Evolutionary conservation across 2,888 invertebrate genomes (phyloP).

Genomic region (Odontocerum albicorne): DNA sequence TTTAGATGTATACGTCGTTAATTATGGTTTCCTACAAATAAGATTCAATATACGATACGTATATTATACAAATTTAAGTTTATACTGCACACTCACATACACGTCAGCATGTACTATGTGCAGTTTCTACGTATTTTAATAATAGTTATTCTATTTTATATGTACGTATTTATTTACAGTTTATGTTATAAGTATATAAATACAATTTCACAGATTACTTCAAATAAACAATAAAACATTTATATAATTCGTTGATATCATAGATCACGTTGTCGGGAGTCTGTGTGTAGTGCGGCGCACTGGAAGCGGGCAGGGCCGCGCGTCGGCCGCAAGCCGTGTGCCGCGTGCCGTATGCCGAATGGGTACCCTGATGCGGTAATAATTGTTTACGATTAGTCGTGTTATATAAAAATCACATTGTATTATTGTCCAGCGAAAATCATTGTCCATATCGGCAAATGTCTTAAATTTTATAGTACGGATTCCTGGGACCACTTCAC

Average conservation of each 20-base stretch:
- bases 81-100: constrained; percentile 26
- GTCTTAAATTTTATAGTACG: constrained; percentile 1
- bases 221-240: constrained; percentile 40
- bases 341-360: background rate
- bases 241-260: constrained; percentile 35
- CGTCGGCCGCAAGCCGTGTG: background rate
- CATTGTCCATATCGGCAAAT: background rate
- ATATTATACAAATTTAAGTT: constrained; percentile 26
- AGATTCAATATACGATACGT: constrained; percentile 36
- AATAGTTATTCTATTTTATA: constrained; percentile 13
- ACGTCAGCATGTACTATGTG: constrained; percentile 5
- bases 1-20: constrained; percentile 35
- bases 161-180: constrained; percentile 28
- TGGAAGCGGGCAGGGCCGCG: background rate
- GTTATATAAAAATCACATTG: constrained; percentile 36
- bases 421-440: constrained; percentile 34
- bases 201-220: constrained; percentile 32
- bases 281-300: background rate
- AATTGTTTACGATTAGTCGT: constrained; percentile 33
- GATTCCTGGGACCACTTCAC: background rate
- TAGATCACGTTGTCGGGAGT: constrained; percentile 15
- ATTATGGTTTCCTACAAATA: constrained; percentile 33
- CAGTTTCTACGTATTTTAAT: constrained; percentile 14
- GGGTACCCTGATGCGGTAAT: constrained; percentile 37
- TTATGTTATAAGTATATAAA: constrained; percentile 29